These are phyloP conservation scores for Prunella strophiata DNA, from an alignment of 2,797 vertebrate species.

Conservation along the genomic window DNA sequence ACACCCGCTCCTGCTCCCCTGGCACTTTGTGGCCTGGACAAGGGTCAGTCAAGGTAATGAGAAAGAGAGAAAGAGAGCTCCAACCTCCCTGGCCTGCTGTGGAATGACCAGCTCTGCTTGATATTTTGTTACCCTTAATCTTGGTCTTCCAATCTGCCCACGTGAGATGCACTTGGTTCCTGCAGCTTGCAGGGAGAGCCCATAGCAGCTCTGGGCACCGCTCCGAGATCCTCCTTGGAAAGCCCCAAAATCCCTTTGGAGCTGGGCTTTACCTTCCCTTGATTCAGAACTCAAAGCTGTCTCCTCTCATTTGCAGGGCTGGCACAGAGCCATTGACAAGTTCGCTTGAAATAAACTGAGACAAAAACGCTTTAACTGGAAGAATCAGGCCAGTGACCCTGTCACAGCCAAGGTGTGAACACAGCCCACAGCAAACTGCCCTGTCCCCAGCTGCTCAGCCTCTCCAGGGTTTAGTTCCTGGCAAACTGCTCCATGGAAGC, in stretches of 20 bases:
- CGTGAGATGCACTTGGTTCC: neutral
- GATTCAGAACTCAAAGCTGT: neutral
- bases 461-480: neutral
- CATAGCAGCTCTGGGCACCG: fast-evolving
- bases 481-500: neutral
- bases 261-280: neutral
- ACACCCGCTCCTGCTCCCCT: neutral
- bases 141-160: neutral
- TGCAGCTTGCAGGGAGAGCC: neutral
- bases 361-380: neutral
- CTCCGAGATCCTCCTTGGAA: neutral
- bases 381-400: neutral
- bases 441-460: neutral
- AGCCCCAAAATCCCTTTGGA: neutral
- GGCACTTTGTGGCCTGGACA: neutral
- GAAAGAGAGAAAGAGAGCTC: neutral
- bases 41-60: conserved; percentile 28
- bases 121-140: neutral
- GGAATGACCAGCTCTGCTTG: neutral
- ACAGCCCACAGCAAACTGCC: neutral
- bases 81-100: neutral
- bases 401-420: neutral
- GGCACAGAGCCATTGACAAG: neutral
- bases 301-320: neutral
- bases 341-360: neutral